Conservation (phyloP, 2,797 vertebrate genomes). For the Sphenopsis melanotis region DNA sequence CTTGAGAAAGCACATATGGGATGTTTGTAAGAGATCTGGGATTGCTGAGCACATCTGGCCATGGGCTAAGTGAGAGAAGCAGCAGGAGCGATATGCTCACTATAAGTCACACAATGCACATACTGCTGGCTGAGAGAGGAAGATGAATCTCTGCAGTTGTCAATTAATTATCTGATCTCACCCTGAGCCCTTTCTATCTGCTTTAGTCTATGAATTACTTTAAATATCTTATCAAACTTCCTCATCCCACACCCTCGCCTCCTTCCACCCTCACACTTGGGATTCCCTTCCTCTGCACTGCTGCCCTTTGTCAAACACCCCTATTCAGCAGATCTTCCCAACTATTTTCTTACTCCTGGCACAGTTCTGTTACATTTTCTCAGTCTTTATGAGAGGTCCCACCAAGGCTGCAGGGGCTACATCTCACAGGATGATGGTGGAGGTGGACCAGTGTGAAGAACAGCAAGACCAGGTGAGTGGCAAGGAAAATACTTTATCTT, state of each 20-base stretch:
- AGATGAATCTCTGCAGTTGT: background rate
- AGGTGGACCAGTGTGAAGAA: background rate
- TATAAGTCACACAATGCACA: background rate
- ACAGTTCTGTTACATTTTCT: background rate
- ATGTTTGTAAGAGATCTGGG: background rate
- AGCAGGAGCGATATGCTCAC: background rate
- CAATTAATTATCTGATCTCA: slow-evolving; percentile 65
- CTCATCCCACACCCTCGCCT: background rate
- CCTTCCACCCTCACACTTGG: background rate
- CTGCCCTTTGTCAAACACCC: background rate
- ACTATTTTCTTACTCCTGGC: background rate
- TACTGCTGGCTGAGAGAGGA: background rate
- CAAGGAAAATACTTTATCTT: background rate
- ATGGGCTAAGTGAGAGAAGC: background rate
- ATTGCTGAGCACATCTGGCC: background rate
- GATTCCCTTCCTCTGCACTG: background rate
- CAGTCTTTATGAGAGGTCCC: background rate
- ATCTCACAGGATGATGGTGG: background rate
- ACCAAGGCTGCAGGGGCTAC: background rate
- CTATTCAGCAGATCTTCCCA: background rate
- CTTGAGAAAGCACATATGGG: background rate
- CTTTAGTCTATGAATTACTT: slow-evolving; percentile 36
- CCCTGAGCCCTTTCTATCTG: slow-evolving; percentile 17
- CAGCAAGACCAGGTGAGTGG: background rate
- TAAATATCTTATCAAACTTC: background rate